Conservation (phyloP, 2,888 invertebrate genomes). For the Lacanobia wlatinum region DNA sequence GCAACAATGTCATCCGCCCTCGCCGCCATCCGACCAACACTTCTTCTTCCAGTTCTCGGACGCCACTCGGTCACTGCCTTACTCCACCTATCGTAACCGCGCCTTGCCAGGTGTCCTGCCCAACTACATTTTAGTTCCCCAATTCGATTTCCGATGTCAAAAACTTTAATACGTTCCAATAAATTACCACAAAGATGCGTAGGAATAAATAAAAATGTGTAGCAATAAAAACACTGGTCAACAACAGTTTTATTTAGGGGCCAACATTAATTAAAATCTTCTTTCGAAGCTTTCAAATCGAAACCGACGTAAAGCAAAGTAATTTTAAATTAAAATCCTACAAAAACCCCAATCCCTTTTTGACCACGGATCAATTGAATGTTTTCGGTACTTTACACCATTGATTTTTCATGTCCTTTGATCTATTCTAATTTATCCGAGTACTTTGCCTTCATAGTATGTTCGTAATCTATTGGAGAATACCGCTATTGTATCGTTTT, state of each 20-base stretch:
- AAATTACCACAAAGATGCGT: not conserved
- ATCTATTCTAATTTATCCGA: constrained; percentile 79
- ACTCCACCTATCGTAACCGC: no score
- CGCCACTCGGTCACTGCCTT: no score
- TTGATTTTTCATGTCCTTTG: constrained; percentile 83
- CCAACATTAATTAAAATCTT: constrained; percentile 67
- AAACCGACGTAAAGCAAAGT: constrained; percentile 72
- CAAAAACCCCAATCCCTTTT: constrained; percentile 83
- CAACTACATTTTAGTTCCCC: no score
- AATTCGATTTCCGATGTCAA: no score
- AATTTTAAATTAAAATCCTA: constrained; percentile 86
- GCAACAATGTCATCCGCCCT: no score
- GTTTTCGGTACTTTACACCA: constrained; percentile 82
- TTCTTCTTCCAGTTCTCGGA: no score
- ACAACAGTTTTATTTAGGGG: constrained; percentile 37
- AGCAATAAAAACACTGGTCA: constrained; percentile 23
- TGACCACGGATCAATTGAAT: constrained; percentile 81
- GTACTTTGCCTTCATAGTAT: constrained; percentile 58
- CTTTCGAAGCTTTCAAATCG: constrained; percentile 58
- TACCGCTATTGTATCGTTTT: constrained; percentile 21
- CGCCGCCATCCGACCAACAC: no score
- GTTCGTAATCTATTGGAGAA: constrained; percentile 14
- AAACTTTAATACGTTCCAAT: no score
- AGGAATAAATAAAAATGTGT: no score
- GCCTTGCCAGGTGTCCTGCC: no score